These are phyloP conservation scores for Dendrolimus pini DNA, from an alignment of 2,888 invertebrate species.

Conservation along the genomic window DNA sequence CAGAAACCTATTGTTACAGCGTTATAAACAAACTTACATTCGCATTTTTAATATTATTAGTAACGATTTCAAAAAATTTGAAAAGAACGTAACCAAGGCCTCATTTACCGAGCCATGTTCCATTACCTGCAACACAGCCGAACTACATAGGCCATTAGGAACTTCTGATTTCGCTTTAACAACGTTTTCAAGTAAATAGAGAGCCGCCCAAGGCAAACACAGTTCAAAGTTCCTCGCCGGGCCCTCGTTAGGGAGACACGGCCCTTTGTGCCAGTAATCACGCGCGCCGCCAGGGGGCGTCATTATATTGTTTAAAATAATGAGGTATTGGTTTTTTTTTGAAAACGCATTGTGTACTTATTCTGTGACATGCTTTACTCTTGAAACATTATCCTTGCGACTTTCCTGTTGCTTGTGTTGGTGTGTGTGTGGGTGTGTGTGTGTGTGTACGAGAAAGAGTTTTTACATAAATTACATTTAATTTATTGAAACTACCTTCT, in stretches of 20 bases:
- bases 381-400: too few relatives aligned
- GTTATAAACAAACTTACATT: too few relatives aligned
- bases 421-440: too few relatives aligned
- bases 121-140: neutral
- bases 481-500: too few relatives aligned
- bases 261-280: slow-evolving; percentile 35
- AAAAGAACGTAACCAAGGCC: too few relatives aligned
- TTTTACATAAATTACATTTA: too few relatives aligned
- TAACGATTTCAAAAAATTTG: too few relatives aligned
- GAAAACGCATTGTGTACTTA: neutral
- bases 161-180: neutral
- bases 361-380: neutral
- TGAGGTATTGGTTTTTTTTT: slow-evolving; percentile 33
- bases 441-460: too few relatives aligned
- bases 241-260: slow-evolving; percentile 55
- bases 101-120: neutral
- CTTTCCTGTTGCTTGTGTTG: too few relatives aligned
- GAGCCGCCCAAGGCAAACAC: slow-evolving; percentile 47
- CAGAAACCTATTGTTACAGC: too few relatives aligned
- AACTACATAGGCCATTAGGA: neutral
- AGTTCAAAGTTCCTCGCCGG: slow-evolving; percentile 35
- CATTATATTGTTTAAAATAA: slow-evolving; percentile 74
- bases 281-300: slow-evolving; percentile 31
- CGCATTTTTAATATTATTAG: too few relatives aligned
- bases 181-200: neutral